Percentiles rank a stretch among this genome's conserved stretches.
Evolutionary conservation across 2,888 invertebrate species (phyloP).

Genomic region (Mamestra brassicae): DNA sequence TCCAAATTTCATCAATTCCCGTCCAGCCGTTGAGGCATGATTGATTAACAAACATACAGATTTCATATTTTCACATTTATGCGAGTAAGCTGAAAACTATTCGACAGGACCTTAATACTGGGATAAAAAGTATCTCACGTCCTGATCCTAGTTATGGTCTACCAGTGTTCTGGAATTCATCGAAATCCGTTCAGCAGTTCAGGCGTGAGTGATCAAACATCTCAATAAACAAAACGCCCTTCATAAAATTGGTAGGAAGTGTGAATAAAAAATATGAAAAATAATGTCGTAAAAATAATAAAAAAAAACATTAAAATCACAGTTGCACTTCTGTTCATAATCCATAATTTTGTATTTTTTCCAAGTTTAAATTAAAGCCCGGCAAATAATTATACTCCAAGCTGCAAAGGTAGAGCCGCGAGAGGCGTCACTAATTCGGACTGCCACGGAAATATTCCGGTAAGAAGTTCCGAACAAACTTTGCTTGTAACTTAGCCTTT

Average conservation of each 20-base stretch:
- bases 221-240: no score
- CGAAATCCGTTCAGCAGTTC: not conserved
- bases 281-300: no score
- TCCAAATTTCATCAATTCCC: no score
- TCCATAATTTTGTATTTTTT: not conserved
- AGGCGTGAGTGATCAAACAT: not conserved
- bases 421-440: conserved; percentile 36
- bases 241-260: no score
- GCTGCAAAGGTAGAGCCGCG: not conserved
- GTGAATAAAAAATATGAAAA: no score
- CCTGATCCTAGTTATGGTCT: not conserved
- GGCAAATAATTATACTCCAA: not conserved
- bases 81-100: not conserved
- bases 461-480: conserved; percentile 32
- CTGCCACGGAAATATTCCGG: conserved; percentile 8
- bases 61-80: not conserved
- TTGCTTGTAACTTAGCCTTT: conserved; percentile 20
- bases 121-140: no score
- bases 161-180: not conserved
- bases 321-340: not conserved
- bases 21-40: no score
- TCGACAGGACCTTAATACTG: not conserved
- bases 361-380: not conserved
- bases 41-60: not conserved
- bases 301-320: not conserved